Evolutionary conservation across 2,113 vertebrate genomes (phyloP).

Genomic region (Axis porcinus): DNA sequence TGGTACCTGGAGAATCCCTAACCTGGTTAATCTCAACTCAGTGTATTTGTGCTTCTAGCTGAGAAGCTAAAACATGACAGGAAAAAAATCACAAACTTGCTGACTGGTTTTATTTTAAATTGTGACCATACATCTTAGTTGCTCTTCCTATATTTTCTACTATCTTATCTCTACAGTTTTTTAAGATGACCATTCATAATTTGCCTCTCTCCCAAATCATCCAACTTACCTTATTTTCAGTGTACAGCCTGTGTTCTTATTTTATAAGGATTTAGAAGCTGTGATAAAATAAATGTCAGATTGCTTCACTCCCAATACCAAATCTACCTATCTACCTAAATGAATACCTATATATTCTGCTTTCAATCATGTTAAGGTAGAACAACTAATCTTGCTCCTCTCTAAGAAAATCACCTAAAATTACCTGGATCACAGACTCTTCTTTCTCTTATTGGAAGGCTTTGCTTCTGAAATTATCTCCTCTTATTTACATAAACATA

Average conservation of each 20-base stretch:
- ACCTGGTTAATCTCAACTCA: not conserved
- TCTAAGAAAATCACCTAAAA: not conserved
- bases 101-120: not conserved
- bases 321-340: not conserved
- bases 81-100: not conserved
- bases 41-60: not conserved
- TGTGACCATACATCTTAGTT: not conserved
- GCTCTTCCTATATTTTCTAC: not conserved
- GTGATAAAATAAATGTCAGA: not conserved
- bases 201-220: not conserved
- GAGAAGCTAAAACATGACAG: not conserved
- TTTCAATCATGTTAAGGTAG: not conserved
- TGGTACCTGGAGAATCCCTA: not conserved
- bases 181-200: not conserved
- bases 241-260: not conserved
- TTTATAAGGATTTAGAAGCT: not conserved
- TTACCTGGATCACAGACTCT: not conserved
- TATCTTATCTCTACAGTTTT: not conserved
- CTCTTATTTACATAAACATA: not conserved
- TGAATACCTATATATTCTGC: not conserved
- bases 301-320: not conserved
- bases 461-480: not conserved
- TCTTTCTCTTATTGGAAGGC: not conserved
- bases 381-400: not conserved
- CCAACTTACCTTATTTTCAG: not conserved